Evolutionary conservation across 1,140 invertebrate genomes (phyloP), one percentile per base, ranked within the genome.

Genomic region (Saccostrea glomerata): DNA sequence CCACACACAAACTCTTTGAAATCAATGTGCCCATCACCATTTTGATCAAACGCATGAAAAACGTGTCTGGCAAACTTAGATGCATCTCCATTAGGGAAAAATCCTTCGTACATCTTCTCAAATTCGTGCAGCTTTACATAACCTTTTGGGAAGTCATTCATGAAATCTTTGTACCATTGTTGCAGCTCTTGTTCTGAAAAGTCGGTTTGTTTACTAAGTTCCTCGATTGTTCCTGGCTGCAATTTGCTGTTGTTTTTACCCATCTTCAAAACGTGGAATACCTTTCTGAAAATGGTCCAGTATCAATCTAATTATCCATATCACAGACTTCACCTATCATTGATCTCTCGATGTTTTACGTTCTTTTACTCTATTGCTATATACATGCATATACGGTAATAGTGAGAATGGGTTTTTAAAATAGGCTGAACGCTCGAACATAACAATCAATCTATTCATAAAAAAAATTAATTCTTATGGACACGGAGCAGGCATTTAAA

Each of bases 1-100:
- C 91, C 93, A 13, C 91, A 25, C 13, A 94, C 87, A 83, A 93
- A 93, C 83, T 94, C 93, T 55, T 91, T 84, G 70, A 94, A 94
- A 85, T 93, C 91, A 1, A 94, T 92, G 13, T 56, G 86, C 0
- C 92, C 91, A 82, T 93, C 88, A 3, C 89, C 89, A 87, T 94
- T 89, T 20, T 60, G 73, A 89, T 93, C 93, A 89, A 93, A 94
- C 2, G 90, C 90, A 20, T 92, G 87, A 66, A 93, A 93, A 7
- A 94, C 90, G n/a, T 93, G 91, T 40, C 89, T 88, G 54, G 92
- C 90, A 84, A 91, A 93, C 11, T 90, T 88, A 4, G 88, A 88
- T 1, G 90, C 88, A 82, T 93, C 88, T 17, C 93, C 93, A 77
- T 30, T 30, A n/a, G 60, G 60, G n/a, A 70, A 86, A 63, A 86